Conservation (phyloP, 2,113 vertebrate genomes). For the Rhodinocichla rosea region DNA sequence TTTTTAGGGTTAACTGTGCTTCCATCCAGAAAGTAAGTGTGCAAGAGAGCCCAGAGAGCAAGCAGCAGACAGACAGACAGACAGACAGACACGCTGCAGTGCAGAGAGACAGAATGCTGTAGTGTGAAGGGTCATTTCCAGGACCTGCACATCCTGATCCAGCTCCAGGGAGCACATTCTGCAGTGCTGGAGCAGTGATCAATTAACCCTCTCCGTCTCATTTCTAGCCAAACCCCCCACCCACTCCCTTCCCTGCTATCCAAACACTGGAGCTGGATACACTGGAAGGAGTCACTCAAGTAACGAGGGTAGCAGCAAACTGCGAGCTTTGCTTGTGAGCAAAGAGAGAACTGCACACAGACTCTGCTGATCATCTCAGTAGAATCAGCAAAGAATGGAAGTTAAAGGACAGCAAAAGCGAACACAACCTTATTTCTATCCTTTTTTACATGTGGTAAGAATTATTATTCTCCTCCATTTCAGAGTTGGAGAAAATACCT, state of each 20-base stretch:
- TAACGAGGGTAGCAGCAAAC: background rate
- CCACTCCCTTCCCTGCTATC: conserved; percentile 25
- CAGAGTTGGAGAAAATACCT: background rate
- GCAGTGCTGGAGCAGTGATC: background rate
- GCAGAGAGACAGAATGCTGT: background rate
- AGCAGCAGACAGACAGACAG: background rate
- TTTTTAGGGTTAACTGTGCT: conserved; percentile 38
- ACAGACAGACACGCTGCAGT: fast-evolving
- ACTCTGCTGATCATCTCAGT: background rate
- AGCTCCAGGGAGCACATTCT: background rate
- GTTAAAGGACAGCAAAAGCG: background rate
- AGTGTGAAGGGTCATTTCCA: background rate
- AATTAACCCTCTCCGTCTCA: conserved; percentile 43
- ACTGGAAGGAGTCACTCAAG: conserved; percentile 21
- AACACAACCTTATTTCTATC: background rate
- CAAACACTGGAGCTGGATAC: background rate
- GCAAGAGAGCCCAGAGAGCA: background rate
- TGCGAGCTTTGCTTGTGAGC: background rate
- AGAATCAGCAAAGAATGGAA: background rate
- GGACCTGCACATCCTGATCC: background rate
- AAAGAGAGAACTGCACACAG: background rate
- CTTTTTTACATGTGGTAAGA: background rate
- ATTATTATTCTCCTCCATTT: background rate
- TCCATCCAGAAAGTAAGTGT: background rate
- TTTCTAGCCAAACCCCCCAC: conserved; percentile 14